Base-by-base conservation (phyloP, 1,140 invertebrate species). In the Musca domestica region DNA sequence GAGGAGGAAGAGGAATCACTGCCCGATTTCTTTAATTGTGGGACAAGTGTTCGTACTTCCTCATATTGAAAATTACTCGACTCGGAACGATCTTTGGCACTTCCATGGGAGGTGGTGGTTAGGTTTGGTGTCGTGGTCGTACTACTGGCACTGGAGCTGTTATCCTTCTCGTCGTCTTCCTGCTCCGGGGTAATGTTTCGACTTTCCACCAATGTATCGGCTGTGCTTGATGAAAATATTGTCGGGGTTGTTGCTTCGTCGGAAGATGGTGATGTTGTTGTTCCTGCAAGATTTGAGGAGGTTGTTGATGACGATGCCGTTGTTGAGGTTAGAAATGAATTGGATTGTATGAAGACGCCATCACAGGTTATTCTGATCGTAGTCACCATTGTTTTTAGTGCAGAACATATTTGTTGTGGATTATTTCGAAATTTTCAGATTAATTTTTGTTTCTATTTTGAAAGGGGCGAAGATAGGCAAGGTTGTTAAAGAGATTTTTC, bases 281-380 rank as follows among this genome's bases (percentile, higher is more conserved):
- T 22, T 51, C 1, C n/a, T 23, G 19, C 3, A 41, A 10, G 3
- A 27, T 56, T 64, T 1, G 46, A n/a, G 19, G 22, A 10, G n/a
- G 23, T 46, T 19, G 22, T 51, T 51, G 27, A 30, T 30, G 27
- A 9, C 27, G 27, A 30, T 30, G 27, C 3, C n/a, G 23, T 9
- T 15, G 25, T 47, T 23, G 78, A 73, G 69, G 78, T 74, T 22
- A 80, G 73, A 76, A 77, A 76, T 9, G 78, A 77, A 67, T 81
- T 81, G 67, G 76, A 76, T 72, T 81, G 78, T 67, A 81, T 81
- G 71, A 81, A 81, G 48, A 81, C 78, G 23, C 78, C 78, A 74
- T 81, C 78, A 71, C 78, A 81, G 61, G 78, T 81, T 66, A 81
- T 81, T 71, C 80, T 81, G 67, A 81, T 81, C 75, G 78, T 81